A percentile compares a stretch with the other conserved stretches of the same genome.
phyloP scores from a whole-genome alignment of 2,888 invertebrate species.

The Ophion costatus region DNA sequence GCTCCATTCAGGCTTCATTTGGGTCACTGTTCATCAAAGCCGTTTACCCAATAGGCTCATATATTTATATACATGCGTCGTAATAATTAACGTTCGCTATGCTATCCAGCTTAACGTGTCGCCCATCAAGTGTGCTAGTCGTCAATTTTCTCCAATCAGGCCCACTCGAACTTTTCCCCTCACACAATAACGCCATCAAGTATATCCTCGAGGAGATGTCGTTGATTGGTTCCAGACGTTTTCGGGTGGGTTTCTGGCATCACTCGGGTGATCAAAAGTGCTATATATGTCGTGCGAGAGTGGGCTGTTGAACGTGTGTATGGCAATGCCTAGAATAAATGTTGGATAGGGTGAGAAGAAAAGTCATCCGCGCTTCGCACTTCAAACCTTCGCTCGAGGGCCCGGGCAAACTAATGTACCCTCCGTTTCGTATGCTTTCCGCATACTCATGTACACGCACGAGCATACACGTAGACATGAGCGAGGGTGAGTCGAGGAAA shows the following conservation, averaged over 20 bases:
- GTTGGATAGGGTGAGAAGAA: slow-evolving; percentile 52
- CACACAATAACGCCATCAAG: slow-evolving; percentile 24
- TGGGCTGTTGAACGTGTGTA: slow-evolving; percentile 3
- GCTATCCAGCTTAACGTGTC: slow-evolving; percentile 28
- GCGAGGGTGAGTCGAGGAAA: slow-evolving; percentile 52
- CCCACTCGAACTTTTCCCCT: slow-evolving; percentile 41
- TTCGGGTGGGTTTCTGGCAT: slow-evolving; percentile 61
- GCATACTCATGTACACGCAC: background rate
- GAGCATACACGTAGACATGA: slow-evolving; percentile 30
- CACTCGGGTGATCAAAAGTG: slow-evolving; percentile 57
- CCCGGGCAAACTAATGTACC: slow-evolving; percentile 30
- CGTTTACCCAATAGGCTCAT: slow-evolving; percentile 6
- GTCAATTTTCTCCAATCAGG: slow-evolving; percentile 57
- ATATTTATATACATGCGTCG: background rate
- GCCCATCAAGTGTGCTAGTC: slow-evolving; percentile 20
- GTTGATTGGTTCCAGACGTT: slow-evolving; percentile 69
- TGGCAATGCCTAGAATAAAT: slow-evolving; percentile 39
- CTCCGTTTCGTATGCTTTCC: slow-evolving; percentile 29
- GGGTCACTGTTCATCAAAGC: background rate
- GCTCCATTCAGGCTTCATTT: slow-evolving; percentile 45
- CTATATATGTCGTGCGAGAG: slow-evolving; percentile 9
- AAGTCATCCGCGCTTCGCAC: slow-evolving; percentile 43
- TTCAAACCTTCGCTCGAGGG: slow-evolving; percentile 33
- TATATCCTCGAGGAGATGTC: slow-evolving; percentile 43
- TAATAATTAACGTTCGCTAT: slow-evolving; percentile 42